A percentile compares a stretch with the other conserved stretches of the same genome.
Evolutionary conservation across 92 coral and sea anemone genomes (phyloP).

Genomic region (Muricea muricata): DNA sequence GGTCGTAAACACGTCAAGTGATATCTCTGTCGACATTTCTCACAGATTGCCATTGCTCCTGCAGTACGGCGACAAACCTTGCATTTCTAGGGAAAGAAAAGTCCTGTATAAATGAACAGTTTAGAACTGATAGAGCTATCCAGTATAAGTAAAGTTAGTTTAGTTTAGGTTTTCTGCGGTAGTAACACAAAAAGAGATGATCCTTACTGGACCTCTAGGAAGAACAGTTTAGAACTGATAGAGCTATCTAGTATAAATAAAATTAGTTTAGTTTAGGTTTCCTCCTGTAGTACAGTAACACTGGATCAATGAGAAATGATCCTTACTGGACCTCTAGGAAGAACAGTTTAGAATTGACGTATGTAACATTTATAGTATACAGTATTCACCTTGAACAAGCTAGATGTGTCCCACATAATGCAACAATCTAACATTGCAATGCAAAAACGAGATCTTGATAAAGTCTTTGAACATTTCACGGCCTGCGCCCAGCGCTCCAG

Average conservation of each 20-base stretch:
- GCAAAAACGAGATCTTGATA: constrained; percentile 82
- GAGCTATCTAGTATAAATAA: neutral
- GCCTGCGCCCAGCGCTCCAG: constrained; percentile 69
- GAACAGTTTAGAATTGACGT: too few relatives aligned
- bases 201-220: neutral
- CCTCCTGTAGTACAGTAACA: too few relatives aligned
- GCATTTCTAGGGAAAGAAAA: constrained; percentile 65
- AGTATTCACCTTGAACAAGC: constrained; percentile 82
- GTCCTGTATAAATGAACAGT: too few relatives aligned
- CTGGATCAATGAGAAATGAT: too few relatives aligned
- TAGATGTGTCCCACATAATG: constrained; percentile 80
- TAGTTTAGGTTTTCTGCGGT: neutral
- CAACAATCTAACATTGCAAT: constrained; percentile 77
- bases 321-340: too few relatives aligned
- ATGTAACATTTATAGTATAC: too few relatives aligned
- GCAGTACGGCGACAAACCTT: constrained; percentile 78
- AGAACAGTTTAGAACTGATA: constrained; percentile 1
- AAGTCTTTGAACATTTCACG: constrained; percentile 70
- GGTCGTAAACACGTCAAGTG: constrained; percentile 86
- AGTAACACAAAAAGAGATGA: neutral
- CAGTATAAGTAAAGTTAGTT: neutral
- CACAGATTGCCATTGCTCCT: constrained; percentile 76
- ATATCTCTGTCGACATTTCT: constrained; percentile 79
- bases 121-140: neutral
- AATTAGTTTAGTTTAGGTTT: neutral